Conservation (phyloP, 2,797 vertebrate genomes). For the Cuculus canorus region DNA sequence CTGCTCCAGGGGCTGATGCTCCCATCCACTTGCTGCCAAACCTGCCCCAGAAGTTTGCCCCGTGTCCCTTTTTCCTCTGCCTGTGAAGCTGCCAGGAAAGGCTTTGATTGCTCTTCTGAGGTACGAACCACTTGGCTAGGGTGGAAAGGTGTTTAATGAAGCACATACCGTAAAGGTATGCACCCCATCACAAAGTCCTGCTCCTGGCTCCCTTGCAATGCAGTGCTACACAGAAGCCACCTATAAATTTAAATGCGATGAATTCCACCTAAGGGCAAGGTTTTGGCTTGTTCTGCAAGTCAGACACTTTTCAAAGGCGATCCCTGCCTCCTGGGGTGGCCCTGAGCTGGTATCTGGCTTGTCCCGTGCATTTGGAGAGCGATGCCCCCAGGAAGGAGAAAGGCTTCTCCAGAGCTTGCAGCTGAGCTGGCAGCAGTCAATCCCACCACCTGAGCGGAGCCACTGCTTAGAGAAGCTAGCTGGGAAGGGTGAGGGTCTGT, state of each 20-base stretch:
- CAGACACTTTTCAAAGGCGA: neutral
- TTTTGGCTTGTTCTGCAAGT: neutral
- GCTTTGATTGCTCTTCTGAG: slow-evolving; percentile 1
- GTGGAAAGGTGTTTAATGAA: slow-evolving; percentile 34
- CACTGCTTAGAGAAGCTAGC: neutral
- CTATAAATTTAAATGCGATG: neutral
- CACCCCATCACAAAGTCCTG: neutral
- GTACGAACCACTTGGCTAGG: neutral
- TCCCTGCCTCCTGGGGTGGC: accelerated
- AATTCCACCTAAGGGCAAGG: neutral
- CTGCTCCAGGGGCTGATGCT: neutral
- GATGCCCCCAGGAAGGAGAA: neutral
- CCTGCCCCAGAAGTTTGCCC: neutral
- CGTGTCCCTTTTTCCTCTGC: neutral
- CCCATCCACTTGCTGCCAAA: neutral
- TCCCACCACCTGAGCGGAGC: accelerated
- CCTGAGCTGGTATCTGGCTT: neutral
- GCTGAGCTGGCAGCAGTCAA: accelerated
- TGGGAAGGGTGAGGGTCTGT: neutral
- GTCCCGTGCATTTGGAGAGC: accelerated
- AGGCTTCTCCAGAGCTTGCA: neutral
- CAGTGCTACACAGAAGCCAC: neutral
- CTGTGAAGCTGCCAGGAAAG: neutral
- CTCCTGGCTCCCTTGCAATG: neutral
- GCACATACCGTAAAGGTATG: neutral